A percentile compares a stretch with the other conserved stretches of the same genome.
Evolutionary conservation across 2,113 vertebrate species (phyloP).

Genomic region (Corynorhinus townsendii): DNA sequence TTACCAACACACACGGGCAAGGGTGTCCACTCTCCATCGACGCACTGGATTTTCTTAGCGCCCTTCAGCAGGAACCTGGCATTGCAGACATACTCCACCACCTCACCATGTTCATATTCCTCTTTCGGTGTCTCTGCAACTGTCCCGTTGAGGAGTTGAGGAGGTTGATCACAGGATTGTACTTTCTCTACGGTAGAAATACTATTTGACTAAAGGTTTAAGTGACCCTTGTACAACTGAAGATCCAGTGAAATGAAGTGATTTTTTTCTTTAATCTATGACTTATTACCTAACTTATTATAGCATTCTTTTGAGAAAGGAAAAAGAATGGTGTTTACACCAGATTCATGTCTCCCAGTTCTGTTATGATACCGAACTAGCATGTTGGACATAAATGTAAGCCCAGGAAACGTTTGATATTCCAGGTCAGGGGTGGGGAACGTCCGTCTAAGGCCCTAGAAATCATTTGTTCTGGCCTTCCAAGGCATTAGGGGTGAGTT

Average conservation of each 20-base stretch:
- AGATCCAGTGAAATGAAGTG: neutral
- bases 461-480: too few species aligned
- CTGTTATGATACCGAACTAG: neutral
- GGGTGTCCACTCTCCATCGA: slow-evolving; percentile 44
- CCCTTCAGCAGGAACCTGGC: slow-evolving; percentile 48
- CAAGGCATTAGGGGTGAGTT: too few species aligned
- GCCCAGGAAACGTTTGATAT: neutral
- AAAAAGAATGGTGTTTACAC: neutral
- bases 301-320: neutral
- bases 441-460: too few species aligned
- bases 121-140: neutral
- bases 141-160: slow-evolving; percentile 45
- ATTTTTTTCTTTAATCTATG: neutral
- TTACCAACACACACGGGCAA: slow-evolving; percentile 56
- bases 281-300: neutral
- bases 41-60: slow-evolving; percentile 39
- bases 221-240: neutral
- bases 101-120: slow-evolving; percentile 34
- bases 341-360: neutral
- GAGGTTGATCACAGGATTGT: slow-evolving; percentile 50
- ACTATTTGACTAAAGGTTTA: neutral
- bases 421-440: neutral
- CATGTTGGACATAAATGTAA: neutral
- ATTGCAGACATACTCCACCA: slow-evolving; percentile 63
- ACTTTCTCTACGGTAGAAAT: slow-evolving; percentile 21